Percentiles rank a stretch among this genome's conserved stretches.
These are phyloP conservation scores for Lepus oiostolus DNA, from an alignment of 2,797 vertebrate species.

Conservation along the genomic window DNA sequence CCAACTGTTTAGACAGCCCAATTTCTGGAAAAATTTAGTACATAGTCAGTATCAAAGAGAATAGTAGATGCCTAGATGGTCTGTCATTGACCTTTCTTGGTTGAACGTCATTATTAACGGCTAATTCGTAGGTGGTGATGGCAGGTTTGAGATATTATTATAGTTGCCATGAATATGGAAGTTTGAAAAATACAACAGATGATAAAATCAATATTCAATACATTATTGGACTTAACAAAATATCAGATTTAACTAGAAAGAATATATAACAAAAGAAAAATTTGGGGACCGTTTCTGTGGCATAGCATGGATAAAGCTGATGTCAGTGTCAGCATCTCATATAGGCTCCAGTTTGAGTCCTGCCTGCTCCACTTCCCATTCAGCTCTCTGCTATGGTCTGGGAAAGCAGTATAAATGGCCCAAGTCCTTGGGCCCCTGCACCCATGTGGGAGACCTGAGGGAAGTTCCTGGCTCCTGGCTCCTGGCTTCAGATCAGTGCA, in stretches of 20 bases:
- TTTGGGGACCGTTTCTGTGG: too few relatives aligned
- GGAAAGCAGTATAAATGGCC: too few relatives aligned
- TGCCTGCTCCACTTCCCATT: too few relatives aligned
- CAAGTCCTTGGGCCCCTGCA: too few relatives aligned
- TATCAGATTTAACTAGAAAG: neutral
- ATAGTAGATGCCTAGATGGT: neutral
- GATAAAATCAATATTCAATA: constrained; percentile 10
- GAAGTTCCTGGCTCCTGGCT: too few relatives aligned
- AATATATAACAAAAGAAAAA: neutral
- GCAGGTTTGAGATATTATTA: neutral
- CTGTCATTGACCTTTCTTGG: neutral
- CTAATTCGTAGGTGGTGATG: neutral
- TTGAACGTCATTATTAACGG: neutral
- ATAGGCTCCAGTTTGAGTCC: too few relatives aligned
- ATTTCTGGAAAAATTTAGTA: constrained; percentile 2
- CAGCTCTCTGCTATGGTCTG: too few relatives aligned
- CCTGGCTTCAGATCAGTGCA: too few relatives aligned
- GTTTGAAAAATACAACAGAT: constrained; percentile 8
- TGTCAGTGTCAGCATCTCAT: too few relatives aligned
- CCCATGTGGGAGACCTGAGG: too few relatives aligned
- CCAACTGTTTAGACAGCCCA: neutral
- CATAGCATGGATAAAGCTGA: too few relatives aligned
- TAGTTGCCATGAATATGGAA: neutral
- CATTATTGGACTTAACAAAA: neutral
- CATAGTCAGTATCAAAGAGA: neutral